Evolutionary conservation across 2,797 vertebrate genomes (phyloP).

Genomic region (Argya squamiceps): DNA sequence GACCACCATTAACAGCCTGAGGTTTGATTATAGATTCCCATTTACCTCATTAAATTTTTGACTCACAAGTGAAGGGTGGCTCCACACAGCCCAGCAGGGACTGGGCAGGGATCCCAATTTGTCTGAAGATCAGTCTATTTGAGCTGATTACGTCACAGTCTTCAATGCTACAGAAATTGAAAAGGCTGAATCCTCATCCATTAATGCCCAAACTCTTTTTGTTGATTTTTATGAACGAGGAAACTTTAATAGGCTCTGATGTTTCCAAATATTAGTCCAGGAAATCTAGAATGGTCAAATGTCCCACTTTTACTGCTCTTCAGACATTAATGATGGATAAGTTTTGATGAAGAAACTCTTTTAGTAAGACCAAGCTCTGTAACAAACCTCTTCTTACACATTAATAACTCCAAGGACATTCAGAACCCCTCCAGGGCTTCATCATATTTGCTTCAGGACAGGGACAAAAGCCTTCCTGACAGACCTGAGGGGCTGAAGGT

Average conservation of each 20-base stretch:
- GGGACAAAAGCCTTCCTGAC: not conserved
- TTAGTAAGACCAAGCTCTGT: not conserved
- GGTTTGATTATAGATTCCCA: not conserved
- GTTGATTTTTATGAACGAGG: not conserved
- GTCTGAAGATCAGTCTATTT: not conserved
- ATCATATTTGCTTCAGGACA: not conserved
- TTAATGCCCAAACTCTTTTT: not conserved
- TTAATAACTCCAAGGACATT: not conserved
- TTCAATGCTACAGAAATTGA: not conserved
- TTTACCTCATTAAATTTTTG: not conserved
- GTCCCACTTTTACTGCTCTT: not conserved
- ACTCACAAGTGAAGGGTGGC: accelerated
- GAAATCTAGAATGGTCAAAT: not conserved
- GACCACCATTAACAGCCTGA: not conserved
- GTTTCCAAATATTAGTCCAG: not conserved
- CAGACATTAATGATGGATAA: not conserved
- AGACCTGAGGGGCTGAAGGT: not conserved
- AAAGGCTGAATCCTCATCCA: not conserved
- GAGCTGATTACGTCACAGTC: not conserved
- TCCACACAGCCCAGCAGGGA: not conserved
- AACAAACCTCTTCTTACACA: not conserved
- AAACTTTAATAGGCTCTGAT: not conserved
- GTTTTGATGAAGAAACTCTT: not conserved
- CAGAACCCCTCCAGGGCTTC: not conserved
- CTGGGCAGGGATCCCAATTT: not conserved